Evolutionary conservation across 2,797 vertebrate genomes (phyloP).

Genomic region (Darevskia nairensis): DNA sequence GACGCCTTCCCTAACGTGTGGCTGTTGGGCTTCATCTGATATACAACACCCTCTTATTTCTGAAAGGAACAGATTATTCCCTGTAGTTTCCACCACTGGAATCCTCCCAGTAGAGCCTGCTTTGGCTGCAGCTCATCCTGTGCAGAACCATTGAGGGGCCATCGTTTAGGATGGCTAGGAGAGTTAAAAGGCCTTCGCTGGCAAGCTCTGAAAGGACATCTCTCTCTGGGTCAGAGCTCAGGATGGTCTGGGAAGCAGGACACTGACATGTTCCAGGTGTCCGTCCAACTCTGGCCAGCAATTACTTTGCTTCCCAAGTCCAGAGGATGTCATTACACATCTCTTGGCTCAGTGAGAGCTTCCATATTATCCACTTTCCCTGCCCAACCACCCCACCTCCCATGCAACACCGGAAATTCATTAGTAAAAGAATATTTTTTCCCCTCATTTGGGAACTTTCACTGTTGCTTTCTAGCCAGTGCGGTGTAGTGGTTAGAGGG

Average conservation of each 20-base stretch:
- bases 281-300: neutral
- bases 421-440: neutral
- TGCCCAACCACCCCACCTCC: no score
- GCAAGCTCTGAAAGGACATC: neutral
- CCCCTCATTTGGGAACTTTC: conserved; percentile 1
- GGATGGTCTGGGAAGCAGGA: neutral
- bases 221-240: conserved; percentile 1
- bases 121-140: neutral
- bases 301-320: conserved; percentile 7
- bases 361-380: neutral
- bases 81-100: neutral
- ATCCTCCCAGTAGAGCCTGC: neutral
- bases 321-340: conserved; percentile 13
- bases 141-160: no score
- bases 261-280: conserved; percentile 20
- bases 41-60: neutral
- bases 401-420: neutral
- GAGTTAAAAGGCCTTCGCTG: neutral
- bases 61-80: neutral
- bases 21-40: no score
- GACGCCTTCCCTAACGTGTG: no score
- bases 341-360: neutral
- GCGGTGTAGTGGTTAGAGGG: no score
- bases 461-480: neutral
- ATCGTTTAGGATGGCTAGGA: neutral